Base-by-base conservation (phyloP, 2,888 invertebrate genomes). In the Melanostoma mellinum region DNA sequence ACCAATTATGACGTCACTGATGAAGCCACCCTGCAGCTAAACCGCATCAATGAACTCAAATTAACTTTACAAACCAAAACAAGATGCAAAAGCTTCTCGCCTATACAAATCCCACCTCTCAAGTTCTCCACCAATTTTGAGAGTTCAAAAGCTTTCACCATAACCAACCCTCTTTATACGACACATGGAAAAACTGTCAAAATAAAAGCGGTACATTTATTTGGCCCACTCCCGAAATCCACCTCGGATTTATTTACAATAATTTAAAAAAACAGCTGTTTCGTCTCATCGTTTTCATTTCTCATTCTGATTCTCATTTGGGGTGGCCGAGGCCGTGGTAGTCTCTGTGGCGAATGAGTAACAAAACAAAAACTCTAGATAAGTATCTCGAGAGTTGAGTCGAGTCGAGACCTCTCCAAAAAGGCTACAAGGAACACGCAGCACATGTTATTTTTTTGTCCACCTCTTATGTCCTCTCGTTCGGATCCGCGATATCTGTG, bases 31-130 rank as follows among this genome's bases (percentile, higher is more conserved):
- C 63, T 30, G 58, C 36, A 46, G 69, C 69, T 32, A 36, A 58
- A 58, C 42, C 75, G 76, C 80, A 81, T 81, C 80, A 81, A 81
- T 81, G 80, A 81, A 81, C 80, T 65, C 71, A 48, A 76, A 81
- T 76, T 76, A 67, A 71, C 71, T 80, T 58, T 75, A 48, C 35
- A 58, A 71, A 65, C 48, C 76, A 81, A 67, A 76, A 65, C 71
- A 76, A 48, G 6, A 52, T 38, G 8, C 38, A 30, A 52, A 42
- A 61, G 50, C 10, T 30, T 2, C 9, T 46, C 42, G 42, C 4
- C 48, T 46, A 36, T 32, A 9, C 30, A 20, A 35, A 20, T 46
- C 3, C 6, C 36, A 6, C 55, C 36, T 58, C 67, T 46, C 44
- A 8, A 52, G 20, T 20, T 46, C 53, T 8, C 3, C 52, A 40